Conservation (phyloP, 2,113 vertebrate genomes). For the Atractosteus spatula region DNA sequence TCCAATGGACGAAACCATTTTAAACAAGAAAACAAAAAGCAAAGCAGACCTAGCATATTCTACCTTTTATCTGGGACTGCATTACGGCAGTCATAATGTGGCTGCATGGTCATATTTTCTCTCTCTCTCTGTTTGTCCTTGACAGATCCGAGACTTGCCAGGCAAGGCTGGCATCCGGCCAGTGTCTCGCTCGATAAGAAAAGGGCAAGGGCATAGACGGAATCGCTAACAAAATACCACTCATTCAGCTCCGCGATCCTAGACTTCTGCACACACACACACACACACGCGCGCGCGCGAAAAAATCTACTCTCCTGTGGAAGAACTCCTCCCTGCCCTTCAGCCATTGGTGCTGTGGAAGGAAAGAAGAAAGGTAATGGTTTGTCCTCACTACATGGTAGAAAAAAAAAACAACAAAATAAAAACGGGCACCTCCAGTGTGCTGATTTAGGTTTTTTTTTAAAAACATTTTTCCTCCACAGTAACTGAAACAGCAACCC, state of each 20-base stretch:
- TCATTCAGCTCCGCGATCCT: neutral
- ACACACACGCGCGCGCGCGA: too few species aligned
- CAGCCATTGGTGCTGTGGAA: too few species aligned
- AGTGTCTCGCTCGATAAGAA: neutral
- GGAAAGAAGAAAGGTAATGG: too few species aligned
- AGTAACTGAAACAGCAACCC: neutral
- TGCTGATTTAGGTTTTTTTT: neutral
- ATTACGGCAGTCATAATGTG: too few species aligned
- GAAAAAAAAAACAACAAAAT: too few species aligned
- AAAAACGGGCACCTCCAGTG: neutral
- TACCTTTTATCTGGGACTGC: too few species aligned
- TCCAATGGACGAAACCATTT: neutral
- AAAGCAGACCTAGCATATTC: neutral
- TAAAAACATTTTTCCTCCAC: neutral
- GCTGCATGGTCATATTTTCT: too few species aligned
- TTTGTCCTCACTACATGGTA: too few species aligned
- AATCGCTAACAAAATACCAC: neutral
- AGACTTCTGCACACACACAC: neutral
- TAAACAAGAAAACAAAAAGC: neutral
- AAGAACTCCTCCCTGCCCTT: neutral
- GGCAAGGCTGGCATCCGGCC: conserved; percentile 1
- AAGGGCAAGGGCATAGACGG: neutral
- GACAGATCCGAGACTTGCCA: conserved; percentile 15
- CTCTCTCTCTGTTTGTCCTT: neutral
- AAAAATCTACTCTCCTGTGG: neutral